These are phyloP conservation scores for Xenopus petersii DNA, from an alignment of 2,797 vertebrate species.

Conservation along the genomic window DNA sequence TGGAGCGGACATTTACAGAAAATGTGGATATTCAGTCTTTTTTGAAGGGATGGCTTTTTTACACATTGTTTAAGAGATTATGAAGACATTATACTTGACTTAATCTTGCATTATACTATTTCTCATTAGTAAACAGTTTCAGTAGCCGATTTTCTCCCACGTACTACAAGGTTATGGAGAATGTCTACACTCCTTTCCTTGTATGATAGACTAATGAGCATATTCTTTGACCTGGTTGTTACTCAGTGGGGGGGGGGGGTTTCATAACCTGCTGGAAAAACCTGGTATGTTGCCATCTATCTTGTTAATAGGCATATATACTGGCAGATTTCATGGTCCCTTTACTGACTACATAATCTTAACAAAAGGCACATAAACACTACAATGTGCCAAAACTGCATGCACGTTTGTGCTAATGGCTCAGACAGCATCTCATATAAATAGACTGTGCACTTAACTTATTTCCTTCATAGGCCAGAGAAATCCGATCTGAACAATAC, in stretches of 20 bases:
- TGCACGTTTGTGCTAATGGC: too few relatives aligned
- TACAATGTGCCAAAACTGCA: conserved; percentile 54
- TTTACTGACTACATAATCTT: conserved; percentile 59
- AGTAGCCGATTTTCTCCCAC: not conserved
- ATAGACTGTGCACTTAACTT: too few relatives aligned
- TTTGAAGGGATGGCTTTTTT: too few relatives aligned
- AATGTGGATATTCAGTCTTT: too few relatives aligned
- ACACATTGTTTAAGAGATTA: not conserved
- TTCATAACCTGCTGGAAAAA: conserved; percentile 57
- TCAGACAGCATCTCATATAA: too few relatives aligned
- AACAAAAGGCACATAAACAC: conserved; percentile 62
- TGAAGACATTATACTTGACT: too few relatives aligned
- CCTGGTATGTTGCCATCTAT: conserved; percentile 60
- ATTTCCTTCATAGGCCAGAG: too few relatives aligned
- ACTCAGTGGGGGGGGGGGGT: conserved; percentile 39
- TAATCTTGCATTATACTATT: not conserved
- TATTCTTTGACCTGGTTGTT: conserved; percentile 61
- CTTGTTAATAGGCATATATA: conserved; percentile 60
- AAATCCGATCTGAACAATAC: too few relatives aligned
- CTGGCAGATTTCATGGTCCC: conserved; percentile 63
- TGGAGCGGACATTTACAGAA: too few relatives aligned
- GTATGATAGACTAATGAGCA: conserved; percentile 48
- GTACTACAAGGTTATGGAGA: not conserved
- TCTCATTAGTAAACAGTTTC: not conserved
- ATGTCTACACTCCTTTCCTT: not conserved